Conservation (phyloP, 2,113 vertebrate genomes). For the Hippocampus barbouri region DNA sequence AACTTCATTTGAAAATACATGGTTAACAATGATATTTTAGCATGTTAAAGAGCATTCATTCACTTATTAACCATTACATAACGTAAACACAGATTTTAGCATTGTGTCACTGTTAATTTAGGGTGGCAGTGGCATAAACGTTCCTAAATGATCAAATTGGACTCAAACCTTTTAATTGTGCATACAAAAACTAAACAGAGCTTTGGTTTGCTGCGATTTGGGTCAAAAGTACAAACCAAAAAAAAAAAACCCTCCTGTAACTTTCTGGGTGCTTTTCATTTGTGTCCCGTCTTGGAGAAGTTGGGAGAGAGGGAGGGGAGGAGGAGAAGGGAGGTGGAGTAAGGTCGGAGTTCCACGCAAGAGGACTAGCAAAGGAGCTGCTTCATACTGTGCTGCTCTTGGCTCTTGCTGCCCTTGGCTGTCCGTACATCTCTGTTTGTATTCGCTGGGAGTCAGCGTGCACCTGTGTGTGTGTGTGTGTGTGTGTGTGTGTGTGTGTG, state of each 20-base stretch:
- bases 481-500: slow-evolving; percentile 20
- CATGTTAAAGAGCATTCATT: too few relatives aligned
- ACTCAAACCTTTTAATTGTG: neutral
- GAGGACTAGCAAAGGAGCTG: slow-evolving; percentile 57
- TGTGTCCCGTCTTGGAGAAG: slow-evolving; percentile 53
- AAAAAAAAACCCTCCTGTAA: neutral
- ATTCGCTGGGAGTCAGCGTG: slow-evolving; percentile 40
- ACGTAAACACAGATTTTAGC: neutral
- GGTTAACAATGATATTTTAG: neutral
- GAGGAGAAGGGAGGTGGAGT: slow-evolving; percentile 57
- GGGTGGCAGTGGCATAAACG: neutral
- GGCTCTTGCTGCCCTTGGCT: slow-evolving; percentile 46
- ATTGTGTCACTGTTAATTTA: neutral
- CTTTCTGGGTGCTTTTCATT: slow-evolving; percentile 24
- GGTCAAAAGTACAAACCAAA: slow-evolving; percentile 22
- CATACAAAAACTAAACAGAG: neutral
- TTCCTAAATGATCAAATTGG: neutral
- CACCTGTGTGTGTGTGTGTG: slow-evolving; percentile 62
- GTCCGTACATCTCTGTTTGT: slow-evolving; percentile 49
- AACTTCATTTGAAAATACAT: neutral
- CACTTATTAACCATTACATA: too few relatives aligned
- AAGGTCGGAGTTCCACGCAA: slow-evolving; percentile 62
- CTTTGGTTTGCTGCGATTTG: neutral
- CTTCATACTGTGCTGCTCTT: slow-evolving; percentile 50
- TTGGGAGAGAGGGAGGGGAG: slow-evolving; percentile 43